Conservation (phyloP, 2,888 invertebrate genomes). For the Notodonta dromedarius region DNA sequence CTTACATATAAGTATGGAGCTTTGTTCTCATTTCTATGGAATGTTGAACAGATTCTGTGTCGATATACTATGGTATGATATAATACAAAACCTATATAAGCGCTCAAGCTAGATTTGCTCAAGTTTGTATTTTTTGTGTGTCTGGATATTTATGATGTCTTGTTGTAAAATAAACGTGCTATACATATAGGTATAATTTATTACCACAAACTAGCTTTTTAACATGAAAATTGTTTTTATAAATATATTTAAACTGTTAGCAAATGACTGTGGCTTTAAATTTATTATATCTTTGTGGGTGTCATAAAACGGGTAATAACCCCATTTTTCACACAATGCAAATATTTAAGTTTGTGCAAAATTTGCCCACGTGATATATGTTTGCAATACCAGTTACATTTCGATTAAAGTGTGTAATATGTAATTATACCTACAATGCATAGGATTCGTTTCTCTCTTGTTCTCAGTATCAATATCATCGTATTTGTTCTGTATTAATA, state of each 20-base stretch:
- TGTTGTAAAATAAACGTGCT: not conserved
- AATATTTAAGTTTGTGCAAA: not conserved
- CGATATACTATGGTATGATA: not conserved
- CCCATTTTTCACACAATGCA: not conserved
- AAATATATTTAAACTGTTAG: not conserved
- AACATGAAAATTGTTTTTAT: not conserved
- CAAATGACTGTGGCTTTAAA: not conserved
- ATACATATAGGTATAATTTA: not conserved
- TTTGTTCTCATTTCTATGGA: slow-evolving; percentile 31
- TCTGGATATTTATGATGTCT: not conserved
- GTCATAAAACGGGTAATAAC: not conserved
- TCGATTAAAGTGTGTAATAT: no score
- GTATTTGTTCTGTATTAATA: no score
- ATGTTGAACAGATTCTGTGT: slow-evolving; percentile 19
- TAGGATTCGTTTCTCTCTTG: no score
- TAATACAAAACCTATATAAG: not conserved
- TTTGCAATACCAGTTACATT: not conserved
- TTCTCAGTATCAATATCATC: no score
- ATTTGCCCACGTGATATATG: not conserved
- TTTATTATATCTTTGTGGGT: not conserved
- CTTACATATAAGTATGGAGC: slow-evolving; percentile 30
- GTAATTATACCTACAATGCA: no score
- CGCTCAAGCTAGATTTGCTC: not conserved
- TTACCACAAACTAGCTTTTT: not conserved
- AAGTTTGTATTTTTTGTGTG: no score